Evolutionary conservation across 2,888 invertebrate species (phyloP).

Genomic region (Cacoxenus indagator): DNA sequence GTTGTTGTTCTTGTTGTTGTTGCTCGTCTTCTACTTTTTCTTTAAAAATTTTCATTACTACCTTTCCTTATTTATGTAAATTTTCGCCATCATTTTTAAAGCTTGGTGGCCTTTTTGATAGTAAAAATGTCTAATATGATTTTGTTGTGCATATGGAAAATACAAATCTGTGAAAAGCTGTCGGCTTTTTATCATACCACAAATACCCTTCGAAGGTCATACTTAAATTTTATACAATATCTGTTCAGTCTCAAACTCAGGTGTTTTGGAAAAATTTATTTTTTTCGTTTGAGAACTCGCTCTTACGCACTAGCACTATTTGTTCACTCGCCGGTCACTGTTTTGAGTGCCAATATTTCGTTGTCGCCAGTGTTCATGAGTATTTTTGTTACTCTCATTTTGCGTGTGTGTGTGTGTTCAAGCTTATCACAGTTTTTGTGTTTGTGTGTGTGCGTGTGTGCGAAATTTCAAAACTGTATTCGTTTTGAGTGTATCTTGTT

Average conservation of each 20-base stretch:
- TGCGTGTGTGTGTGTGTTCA: conserved; percentile 14
- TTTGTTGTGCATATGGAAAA: too few species aligned
- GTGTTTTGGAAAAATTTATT: too few species aligned
- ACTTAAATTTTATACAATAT: conserved; percentile 31
- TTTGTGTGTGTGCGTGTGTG: background rate
- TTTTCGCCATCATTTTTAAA: too few species aligned
- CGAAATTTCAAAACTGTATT: conserved; percentile 2
- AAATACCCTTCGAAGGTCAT: background rate
- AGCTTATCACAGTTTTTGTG: background rate
- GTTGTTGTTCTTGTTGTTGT: background rate
- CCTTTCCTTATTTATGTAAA: too few species aligned
- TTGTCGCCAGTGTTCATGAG: background rate
- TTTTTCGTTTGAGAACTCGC: conserved; percentile 34
- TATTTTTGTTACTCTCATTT: conserved; percentile 2
- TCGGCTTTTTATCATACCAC: background rate
- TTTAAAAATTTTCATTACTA: too few species aligned
- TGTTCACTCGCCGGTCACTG: too few species aligned
- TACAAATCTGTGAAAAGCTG: too few species aligned
- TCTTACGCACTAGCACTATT: too few species aligned
- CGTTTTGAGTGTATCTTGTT: background rate
- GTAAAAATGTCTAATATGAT: too few species aligned
- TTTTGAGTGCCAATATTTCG: background rate
- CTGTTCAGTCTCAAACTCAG: conserved; percentile 5
- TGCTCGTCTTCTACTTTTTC: background rate
- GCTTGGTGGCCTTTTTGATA: too few species aligned